These are phyloP conservation scores for Petaurus breviceps DNA, from an alignment of 2,113 vertebrate genomes.

Conservation along the genomic window DNA sequence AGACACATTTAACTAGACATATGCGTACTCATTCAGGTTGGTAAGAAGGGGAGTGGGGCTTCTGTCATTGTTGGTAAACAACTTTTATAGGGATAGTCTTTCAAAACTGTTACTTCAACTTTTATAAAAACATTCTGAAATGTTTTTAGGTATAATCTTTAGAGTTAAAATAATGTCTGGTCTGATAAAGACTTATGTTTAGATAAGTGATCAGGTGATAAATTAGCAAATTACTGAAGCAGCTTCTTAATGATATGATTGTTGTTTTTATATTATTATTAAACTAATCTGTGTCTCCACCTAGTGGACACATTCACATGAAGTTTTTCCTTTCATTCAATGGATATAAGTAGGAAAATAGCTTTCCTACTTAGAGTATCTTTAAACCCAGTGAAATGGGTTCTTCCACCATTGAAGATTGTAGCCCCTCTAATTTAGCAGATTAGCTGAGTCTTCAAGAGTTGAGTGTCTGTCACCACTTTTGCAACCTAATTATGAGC, in stretches of 20 bases:
- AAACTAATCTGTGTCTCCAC: neutral
- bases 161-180: neutral
- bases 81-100: neutral
- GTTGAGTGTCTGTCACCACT: neutral
- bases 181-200: neutral
- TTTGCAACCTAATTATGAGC: neutral
- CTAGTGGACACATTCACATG: neutral
- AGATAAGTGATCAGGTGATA: neutral
- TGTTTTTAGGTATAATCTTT: neutral
- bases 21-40: slow-evolving; percentile 99
- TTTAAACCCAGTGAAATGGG: neutral
- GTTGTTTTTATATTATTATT: neutral
- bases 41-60: slow-evolving; percentile 66
- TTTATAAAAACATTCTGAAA: neutral
- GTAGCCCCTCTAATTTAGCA: neutral
- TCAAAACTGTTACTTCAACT: neutral
- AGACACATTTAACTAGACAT: slow-evolving; percentile 97
- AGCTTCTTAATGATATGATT: neutral
- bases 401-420: neutral
- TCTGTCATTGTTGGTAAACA: neutral
- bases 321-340: neutral
- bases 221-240: neutral
- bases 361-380: neutral
- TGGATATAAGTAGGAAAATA: neutral
- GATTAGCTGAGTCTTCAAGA: neutral